Evolutionary conservation across 2,888 invertebrate species (phyloP), one percentile per base, ranked within the genome.

Genomic region (Apotomis turbidana): DNA sequence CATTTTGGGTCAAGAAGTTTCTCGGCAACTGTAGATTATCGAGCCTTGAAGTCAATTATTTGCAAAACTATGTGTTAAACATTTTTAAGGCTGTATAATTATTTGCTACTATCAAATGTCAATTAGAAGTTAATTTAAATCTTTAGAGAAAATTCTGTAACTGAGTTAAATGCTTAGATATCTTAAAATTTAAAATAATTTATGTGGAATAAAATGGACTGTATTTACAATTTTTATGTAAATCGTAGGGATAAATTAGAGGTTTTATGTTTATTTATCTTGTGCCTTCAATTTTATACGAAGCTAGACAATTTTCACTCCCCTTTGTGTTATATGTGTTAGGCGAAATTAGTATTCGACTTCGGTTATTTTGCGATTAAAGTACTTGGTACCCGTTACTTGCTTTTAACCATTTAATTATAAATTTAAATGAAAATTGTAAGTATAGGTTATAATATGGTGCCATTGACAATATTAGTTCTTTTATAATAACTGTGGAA

Each of bases 381-480:
- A 38, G 58, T 15, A 15, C 3, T 68, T 46, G 13, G 15, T 59
- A 59, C 44, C 38, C 27, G 46, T 49, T 55, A 51, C 57, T 68
- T 69, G 54, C 51, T 64, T 59, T 71, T 57, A 52, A 59, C 44
- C 51, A 49, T 27, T 60, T 58, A 13, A 60, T 73, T 71, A 73
- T 71, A 61, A 76, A 72, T 72, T 72, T 72, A 46, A 63, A 72
- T 72, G 72, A 68, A 76, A 76, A 72, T 71, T 78, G 76, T 76
- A 74, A 74, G 74, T 71, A 67, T 73, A 70, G 38, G 51, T 68
- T 72, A 63, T 68, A 58, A 74, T 78, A 87, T 87, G 88, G 90
- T 90, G 90, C 88, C 88, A 88, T 87, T 87, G 90, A 90, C 90
- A 90, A 90, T 90, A 90, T 89, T 87, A 87, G 81, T 88, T 90